Conservation (phyloP, 2,888 invertebrate genomes). For the Macaria notata region DNA sequence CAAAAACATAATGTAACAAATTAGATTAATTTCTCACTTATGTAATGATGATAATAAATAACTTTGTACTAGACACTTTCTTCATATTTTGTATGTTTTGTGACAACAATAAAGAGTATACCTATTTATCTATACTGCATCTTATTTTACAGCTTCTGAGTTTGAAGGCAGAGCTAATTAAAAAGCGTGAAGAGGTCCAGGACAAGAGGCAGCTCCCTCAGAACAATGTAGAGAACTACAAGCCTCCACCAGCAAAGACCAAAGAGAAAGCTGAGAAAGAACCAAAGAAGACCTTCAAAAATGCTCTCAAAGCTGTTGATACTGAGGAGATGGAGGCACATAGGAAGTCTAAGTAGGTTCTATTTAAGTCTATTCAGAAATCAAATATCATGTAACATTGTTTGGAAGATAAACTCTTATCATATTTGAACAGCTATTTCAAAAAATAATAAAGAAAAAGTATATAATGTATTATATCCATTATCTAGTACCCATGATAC, state of each 20-base stretch:
- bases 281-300: constrained; percentile 56
- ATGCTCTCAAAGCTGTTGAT: constrained; percentile 62
- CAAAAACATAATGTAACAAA: too few species aligned
- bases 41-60: too few species aligned
- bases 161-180: constrained; percentile 93
- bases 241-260: constrained; percentile 64
- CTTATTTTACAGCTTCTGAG: constrained; percentile 82
- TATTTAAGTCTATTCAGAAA: too few species aligned
- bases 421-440: too few species aligned
- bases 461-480: too few species aligned
- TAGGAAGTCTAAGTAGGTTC: constrained; percentile 65
- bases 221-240: constrained; percentile 77
- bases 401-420: too few species aligned
- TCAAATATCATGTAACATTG: too few species aligned
- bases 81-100: not conserved
- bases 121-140: not conserved
- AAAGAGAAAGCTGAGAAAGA: constrained; percentile 55
- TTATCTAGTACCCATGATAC: too few species aligned
- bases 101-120: not conserved
- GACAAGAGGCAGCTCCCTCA: constrained; percentile 83
- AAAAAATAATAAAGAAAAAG: too few species aligned
- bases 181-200: constrained; percentile 92
- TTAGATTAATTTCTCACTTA: too few species aligned
- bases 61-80: too few species aligned
- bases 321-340: constrained; percentile 72